Evolutionary conservation across 2,797 vertebrate species (phyloP), one percentile per base, ranked within the genome.

Genomic region (Hippocampus kuda): DNA sequence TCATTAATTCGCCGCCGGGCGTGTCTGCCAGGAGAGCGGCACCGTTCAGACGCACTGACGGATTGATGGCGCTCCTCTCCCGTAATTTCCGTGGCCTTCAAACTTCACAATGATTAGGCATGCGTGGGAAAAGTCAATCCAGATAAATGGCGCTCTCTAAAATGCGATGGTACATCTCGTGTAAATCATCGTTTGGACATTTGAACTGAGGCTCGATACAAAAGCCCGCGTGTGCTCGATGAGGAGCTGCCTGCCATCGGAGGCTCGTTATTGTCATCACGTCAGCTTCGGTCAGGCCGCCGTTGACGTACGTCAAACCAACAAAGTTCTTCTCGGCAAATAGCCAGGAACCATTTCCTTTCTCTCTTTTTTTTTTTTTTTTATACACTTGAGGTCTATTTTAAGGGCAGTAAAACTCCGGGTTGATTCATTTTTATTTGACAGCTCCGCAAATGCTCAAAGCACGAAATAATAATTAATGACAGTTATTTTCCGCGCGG

Each of bases 1-100:
- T 91, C 87, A 90, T 91, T 89, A 87, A 90, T 91, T 86, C 75
- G 78, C 82, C 83, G 83, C 78, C 80, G 1, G 84, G 83, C 80
- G 79, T 81, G 68, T 78, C 69, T 76, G 84, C 84, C 88, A 87
- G 77, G 74, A 80, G 83, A 84, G 78, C 78, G 42, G 41, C 78
- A 72, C 75, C 76, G 82, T 87, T 88, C 87, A 86, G 76, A 83
- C 82, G 82, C 80, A 78, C 76, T 80, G 83, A 85, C 84, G 83
- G 86, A 90, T 86, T 87, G 82, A 88, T 83, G 82, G 80, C 68
- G 66, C 78, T 82, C 76, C 72, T 72, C 74, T 85, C 75, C 84
- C 83, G 81, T 80, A 75, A 81, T 82, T 82, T 84, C 78, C 59
- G 65, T 60, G 61, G 81, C 72, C 78, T 76, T 80, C 72, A 75